These are phyloP conservation scores for Arrhopalites spinosus DNA, from an alignment of 2,888 invertebrate genomes.

Conservation along the genomic window DNA sequence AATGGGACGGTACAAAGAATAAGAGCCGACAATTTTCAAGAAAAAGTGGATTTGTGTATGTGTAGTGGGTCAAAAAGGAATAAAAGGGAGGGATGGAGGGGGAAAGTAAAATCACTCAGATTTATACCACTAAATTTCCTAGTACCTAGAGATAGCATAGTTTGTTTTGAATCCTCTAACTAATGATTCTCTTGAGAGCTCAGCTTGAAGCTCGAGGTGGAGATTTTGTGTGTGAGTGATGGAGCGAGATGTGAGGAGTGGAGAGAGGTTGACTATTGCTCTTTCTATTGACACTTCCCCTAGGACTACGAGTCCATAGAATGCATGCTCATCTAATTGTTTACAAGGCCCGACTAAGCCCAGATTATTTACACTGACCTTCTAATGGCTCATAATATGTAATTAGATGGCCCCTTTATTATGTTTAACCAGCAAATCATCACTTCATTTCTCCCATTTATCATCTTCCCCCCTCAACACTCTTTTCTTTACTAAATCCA, in stretches of 20 bases:
- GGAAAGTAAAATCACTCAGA: neutral
- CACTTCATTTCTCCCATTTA: constrained; percentile 25
- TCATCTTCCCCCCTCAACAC: neutral
- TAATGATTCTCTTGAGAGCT: constrained; percentile 37
- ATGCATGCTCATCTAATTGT: constrained; percentile 44
- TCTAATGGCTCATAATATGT: constrained; percentile 42
- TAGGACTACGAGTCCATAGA: constrained; percentile 10
- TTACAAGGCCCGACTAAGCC: constrained; percentile 42
- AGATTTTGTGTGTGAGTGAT: constrained; percentile 18
- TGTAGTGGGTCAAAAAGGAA: neutral
- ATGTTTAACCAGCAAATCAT: constrained; percentile 39
- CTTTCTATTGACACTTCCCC: constrained; percentile 41
- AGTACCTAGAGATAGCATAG: too few relatives aligned
- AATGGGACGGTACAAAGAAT: neutral
- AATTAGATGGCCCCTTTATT: constrained; percentile 40
- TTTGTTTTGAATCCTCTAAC: constrained; percentile 33
- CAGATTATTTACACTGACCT: constrained; percentile 43
- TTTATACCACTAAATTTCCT: constrained; percentile 16
- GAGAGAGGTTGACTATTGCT: constrained; percentile 19
- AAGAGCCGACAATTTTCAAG: too few relatives aligned
- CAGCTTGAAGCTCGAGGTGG: constrained; percentile 5
- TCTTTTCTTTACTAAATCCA: neutral
- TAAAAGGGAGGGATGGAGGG: neutral
- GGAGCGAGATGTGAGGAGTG: constrained; percentile 16
- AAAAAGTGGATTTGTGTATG: neutral